These are phyloP conservation scores for Lutjanus argentimaculatus DNA, from an alignment of 2,797 vertebrate species.

Conservation along the genomic window DNA sequence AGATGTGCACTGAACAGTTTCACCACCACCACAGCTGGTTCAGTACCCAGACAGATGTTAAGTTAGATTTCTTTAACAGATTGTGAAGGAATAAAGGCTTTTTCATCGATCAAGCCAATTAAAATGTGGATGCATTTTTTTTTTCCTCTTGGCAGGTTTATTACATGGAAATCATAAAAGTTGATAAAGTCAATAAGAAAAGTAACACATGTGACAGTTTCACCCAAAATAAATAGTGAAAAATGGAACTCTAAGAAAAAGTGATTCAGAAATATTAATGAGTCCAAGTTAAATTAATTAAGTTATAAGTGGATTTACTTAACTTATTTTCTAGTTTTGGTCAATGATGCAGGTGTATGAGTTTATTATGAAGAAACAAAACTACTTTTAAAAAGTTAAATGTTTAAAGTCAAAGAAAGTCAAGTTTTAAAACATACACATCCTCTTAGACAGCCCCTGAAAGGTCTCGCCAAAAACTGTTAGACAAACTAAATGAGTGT, in stretches of 20 bases:
- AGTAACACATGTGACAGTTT: not conserved
- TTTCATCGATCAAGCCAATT: not conserved
- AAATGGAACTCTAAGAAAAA: not conserved
- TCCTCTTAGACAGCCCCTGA: not conserved
- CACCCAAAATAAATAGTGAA: not conserved
- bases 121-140: too few species aligned
- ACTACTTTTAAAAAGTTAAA: too few species aligned
- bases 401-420: not conserved
- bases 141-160: not conserved
- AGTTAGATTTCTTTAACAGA: not conserved
- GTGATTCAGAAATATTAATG: not conserved
- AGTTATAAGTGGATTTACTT: not conserved
- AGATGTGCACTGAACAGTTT: conserved; percentile 12
- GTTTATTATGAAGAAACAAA: not conserved
- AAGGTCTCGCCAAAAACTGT: not conserved
- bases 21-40: not conserved
- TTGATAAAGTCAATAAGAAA: not conserved
- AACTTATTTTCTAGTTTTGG: not conserved
- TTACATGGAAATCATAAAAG: not conserved
- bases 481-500: not conserved
- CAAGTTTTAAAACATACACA: not conserved
- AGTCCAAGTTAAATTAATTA: not conserved
- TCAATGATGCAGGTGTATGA: not conserved
- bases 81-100: not conserved
- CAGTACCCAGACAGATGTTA: not conserved